phyloP scores from a whole-genome alignment of 2,888 invertebrate genomes.

The Drosophila neonasuta region DNA sequence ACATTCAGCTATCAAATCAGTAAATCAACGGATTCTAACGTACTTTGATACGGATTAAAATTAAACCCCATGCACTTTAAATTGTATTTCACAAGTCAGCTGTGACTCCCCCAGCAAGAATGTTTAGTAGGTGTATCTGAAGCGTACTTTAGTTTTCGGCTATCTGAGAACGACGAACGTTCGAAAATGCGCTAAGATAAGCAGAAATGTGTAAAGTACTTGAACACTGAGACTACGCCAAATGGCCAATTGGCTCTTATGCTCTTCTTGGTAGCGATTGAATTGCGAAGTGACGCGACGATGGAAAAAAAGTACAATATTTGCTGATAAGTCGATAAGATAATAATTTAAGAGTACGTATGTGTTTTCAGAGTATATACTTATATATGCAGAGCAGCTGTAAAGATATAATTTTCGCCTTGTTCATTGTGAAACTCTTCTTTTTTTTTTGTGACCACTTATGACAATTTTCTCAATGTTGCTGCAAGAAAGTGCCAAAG shows the following conservation, averaged over 20 bases:
- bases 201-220: slow-evolving; percentile 51
- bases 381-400: slow-evolving; percentile 3
- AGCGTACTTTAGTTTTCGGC: slow-evolving; percentile 14
- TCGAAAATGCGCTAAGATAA: slow-evolving; percentile 68
- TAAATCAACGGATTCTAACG: no score
- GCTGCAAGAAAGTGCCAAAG: neutral
- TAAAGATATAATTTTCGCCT: slow-evolving; percentile 1
- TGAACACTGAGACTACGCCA: slow-evolving; percentile 1
- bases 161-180: slow-evolving; percentile 21
- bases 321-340: slow-evolving; percentile 47
- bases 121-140: slow-evolving; percentile 6
- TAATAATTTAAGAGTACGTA: slow-evolving; percentile 6
- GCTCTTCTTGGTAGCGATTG: slow-evolving; percentile 30
- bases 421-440: slow-evolving; percentile 3
- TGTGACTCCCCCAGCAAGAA: slow-evolving; percentile 53
- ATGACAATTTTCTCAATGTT: slow-evolving; percentile 14
- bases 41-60: neutral
- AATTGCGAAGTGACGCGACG: slow-evolving; percentile 38
- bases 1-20: no score
- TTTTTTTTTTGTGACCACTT: neutral
- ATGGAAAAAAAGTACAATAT: slow-evolving; percentile 31
- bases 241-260: slow-evolving; percentile 49
- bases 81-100: slow-evolving; percentile 30
- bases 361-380: neutral
- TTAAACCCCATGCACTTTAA: neutral